Evolutionary conservation across 2,113 vertebrate genomes (phyloP).

Genomic region (Diphyllodes magnificus): DNA sequence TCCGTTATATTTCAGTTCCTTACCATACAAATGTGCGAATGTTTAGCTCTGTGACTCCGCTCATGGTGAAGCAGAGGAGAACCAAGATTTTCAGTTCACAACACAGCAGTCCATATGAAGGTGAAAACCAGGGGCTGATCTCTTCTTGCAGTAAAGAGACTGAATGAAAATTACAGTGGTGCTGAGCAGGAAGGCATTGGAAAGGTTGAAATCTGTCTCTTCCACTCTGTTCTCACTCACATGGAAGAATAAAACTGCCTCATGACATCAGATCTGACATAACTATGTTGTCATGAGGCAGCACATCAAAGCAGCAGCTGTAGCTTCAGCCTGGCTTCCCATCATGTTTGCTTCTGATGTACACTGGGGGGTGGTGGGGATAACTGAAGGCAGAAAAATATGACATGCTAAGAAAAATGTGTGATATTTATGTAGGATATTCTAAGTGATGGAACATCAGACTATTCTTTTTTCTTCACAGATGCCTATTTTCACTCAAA

Average conservation of each 20-base stretch:
- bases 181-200: neutral
- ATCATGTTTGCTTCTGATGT: neutral
- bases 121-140: neutral
- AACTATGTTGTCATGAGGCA: neutral
- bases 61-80: neutral
- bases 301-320: neutral
- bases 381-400: neutral
- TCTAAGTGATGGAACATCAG: neutral
- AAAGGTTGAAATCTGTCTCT: neutral
- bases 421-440: neutral
- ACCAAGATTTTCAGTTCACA: neutral
- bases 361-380: rapidly evolving
- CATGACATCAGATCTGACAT: neutral
- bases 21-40: neutral
- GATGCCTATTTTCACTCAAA: neutral
- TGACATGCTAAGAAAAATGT: neutral
- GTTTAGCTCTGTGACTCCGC: neutral
- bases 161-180: neutral
- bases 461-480: neutral
- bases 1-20: neutral
- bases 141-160: neutral
- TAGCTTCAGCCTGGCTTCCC: neutral
- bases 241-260: neutral
- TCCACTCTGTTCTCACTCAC: neutral
- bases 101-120: neutral